These are phyloP conservation scores for Isoperla grammatica DNA, from an alignment of 2,888 invertebrate genomes.

Conservation along the genomic window DNA sequence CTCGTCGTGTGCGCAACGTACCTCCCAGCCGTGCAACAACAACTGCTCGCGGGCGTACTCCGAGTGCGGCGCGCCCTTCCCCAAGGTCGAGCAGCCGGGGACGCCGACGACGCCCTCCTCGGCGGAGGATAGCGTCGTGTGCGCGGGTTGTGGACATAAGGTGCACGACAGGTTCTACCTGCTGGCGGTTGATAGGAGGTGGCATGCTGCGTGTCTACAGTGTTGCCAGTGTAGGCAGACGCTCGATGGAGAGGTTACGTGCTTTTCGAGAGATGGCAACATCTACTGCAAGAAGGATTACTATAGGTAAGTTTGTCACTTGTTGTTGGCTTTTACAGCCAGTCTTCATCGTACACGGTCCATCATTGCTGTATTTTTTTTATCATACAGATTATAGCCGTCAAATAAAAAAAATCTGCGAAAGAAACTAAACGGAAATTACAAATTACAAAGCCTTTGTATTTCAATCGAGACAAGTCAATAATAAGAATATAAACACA, in stretches of 20 bases:
- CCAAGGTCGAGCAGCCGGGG: slow-evolving; percentile 39
- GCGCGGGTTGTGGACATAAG: slow-evolving; percentile 82
- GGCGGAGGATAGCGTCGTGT: slow-evolving; percentile 51
- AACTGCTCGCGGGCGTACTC: slow-evolving; percentile 18
- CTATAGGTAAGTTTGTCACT: slow-evolving; percentile 83
- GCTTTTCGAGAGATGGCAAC: slow-evolving; percentile 87
- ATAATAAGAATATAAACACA: no score
- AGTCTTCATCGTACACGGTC: no score
- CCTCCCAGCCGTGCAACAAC: slow-evolving; percentile 41
- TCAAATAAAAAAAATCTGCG: no score
- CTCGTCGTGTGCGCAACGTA: slow-evolving; percentile 44
- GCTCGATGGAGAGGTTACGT: slow-evolving; percentile 85
- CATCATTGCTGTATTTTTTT: no score
- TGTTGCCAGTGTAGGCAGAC: slow-evolving; percentile 87
- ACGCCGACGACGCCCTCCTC: slow-evolving; percentile 45
- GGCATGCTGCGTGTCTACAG: slow-evolving; percentile 88
- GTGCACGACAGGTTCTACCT: slow-evolving; percentile 89
- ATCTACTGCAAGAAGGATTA: slow-evolving; percentile 97
- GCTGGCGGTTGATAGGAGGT: slow-evolving; percentile 84
- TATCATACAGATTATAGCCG: no score
- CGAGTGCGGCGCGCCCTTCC: slow-evolving; percentile 41
- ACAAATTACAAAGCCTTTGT: no score
- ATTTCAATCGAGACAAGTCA: no score
- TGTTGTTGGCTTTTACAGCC: no score
- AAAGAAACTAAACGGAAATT: no score